Conservation (phyloP, 1,140 invertebrate species). For the Branchinecta lindahli region DNA sequence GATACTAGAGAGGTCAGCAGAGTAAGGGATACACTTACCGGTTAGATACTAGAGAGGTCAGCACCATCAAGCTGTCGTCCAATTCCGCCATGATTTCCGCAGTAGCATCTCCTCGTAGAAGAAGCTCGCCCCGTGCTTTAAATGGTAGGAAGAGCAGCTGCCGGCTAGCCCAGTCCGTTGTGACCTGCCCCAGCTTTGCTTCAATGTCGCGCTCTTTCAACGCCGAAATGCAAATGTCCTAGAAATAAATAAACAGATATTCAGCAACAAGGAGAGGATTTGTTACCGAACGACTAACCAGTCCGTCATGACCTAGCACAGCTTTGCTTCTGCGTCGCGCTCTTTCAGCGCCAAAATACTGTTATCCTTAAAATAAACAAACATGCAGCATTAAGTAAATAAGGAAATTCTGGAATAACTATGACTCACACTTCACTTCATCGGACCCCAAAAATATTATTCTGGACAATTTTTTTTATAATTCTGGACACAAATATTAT, state of each 20-base stretch:
- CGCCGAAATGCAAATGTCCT: conserved; percentile 92
- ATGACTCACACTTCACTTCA: no score
- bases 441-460: no score
- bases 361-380: no score
- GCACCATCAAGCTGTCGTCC: conserved; percentile 89
- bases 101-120: conserved; percentile 81
- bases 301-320: no score
- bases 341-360: no score
- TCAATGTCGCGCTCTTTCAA: conserved; percentile 97
- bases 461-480: no score
- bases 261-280: conserved; percentile 19
- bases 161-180: conserved; percentile 85
- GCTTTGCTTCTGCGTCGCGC: no score
- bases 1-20: conserved; percentile 79
- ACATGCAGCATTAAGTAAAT: no score
- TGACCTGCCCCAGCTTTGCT: conserved; percentile 82
- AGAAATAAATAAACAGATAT: conserved; percentile 19
- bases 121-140: conserved; percentile 81
- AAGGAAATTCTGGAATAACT: no score
- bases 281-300: no score
- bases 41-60: conserved; percentile 81
- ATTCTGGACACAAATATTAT: no score
- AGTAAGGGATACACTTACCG: conserved; percentile 38
- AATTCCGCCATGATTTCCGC: conserved; percentile 84
- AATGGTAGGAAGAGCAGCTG: conserved; percentile 87